A percentile compares a stretch with the other conserved stretches of the same genome.
Conservation (phyloP, 2,113 vertebrate species). For the Python bivittatus region DNA sequence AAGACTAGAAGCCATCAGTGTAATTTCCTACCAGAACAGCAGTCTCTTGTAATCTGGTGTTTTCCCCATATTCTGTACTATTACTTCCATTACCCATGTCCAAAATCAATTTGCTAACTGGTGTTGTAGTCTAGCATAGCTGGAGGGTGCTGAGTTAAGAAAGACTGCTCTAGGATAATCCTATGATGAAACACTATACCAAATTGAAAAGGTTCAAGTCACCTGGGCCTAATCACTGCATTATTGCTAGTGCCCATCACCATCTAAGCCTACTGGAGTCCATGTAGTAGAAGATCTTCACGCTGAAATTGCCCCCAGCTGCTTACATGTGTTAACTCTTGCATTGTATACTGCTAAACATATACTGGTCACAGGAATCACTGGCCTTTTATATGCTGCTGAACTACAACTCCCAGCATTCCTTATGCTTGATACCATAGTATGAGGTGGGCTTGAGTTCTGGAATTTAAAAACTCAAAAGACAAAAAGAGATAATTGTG, state of each 20-base stretch:
- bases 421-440: background rate
- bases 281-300: background rate
- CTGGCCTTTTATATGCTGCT: background rate
- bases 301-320: background rate
- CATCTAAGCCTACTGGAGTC: background rate
- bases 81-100: background rate
- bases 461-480: background rate
- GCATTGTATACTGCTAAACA: background rate
- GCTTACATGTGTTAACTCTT: background rate
- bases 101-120: too few relatives aligned
- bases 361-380: background rate
- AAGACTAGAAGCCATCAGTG: background rate
- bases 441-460: background rate
- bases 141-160: too few relatives aligned
- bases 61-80: background rate
- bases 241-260: background rate
- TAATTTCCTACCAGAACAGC: background rate
- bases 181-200: background rate
- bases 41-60: background rate
- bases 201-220: background rate
- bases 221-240: background rate
- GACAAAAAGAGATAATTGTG: background rate
- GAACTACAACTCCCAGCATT: background rate
- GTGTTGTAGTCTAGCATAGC: too few relatives aligned
- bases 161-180: background rate